Evolutionary conservation across 2,888 invertebrate genomes (phyloP), one percentile per base, ranked within the genome.

Genomic region (Trissonchulus latispiculum): DNA sequence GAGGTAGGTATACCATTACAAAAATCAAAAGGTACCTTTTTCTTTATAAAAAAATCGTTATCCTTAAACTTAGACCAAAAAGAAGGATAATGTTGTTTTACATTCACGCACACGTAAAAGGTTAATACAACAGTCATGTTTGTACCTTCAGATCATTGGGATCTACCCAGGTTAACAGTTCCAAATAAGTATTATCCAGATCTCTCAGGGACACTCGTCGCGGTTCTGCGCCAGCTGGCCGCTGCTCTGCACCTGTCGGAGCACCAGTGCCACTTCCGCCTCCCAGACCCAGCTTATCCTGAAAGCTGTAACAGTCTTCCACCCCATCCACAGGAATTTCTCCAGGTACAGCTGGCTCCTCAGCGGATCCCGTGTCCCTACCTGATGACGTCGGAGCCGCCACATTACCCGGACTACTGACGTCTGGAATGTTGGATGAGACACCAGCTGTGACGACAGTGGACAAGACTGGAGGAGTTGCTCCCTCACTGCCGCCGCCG

Each of bases 111-210:
- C n/a, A n/a, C n/a, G n/a, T n/a, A n/a, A n/a, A n/a, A n/a, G n/a
- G n/a, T n/a, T n/a, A n/a, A n/a, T n/a, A n/a, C n/a, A n/a, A n/a
- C n/a, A n/a, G n/a, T n/a, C n/a, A n/a, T n/a, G n/a, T n/a, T n/a
- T n/a, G n/a, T 85, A 90, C 91, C 87, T 92, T 92, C 59, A 86
- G 81, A 84, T 93, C 93, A 72, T 87, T 88, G 67, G 90, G 86
- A 83, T 95, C 93, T 0, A 89, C 87, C 85, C 90, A 93, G 84
- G 91, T 91, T 78, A 90, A 88, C 77, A 93, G 85, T 80, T 91
- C 90, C 75, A 87, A 86, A 87, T 88, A 89, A 74, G 86, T 85
- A 71, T 85, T 87, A 78, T 88, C 87, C 32, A 91, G 86, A 33
- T 89, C 87, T 32, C 70, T 70, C 36, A 72, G 69, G 23, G 8